Conservation (phyloP, 2,113 vertebrate species). For the Tachuris rubrigastra region DNA sequence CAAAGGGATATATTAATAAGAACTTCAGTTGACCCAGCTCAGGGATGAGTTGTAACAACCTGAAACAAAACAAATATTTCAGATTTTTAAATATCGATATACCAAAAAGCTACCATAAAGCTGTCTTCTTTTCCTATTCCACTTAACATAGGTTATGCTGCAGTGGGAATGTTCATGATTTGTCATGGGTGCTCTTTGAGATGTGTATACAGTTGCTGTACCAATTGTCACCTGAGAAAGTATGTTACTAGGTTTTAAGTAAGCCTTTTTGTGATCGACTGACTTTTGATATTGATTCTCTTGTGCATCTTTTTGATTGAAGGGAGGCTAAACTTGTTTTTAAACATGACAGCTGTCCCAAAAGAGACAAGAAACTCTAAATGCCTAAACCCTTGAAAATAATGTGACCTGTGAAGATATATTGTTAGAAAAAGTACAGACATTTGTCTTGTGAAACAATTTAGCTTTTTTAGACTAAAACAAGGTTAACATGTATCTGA, state of each 20-base stretch:
- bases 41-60: background rate
- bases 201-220: background rate
- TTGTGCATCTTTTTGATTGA: background rate
- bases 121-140: background rate
- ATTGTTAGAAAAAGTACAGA: background rate
- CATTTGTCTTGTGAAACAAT: constrained; percentile 49
- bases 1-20: background rate
- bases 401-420: background rate
- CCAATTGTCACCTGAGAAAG: background rate
- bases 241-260: background rate
- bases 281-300: constrained; percentile 2
- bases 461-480: constrained; percentile 34
- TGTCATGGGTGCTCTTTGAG: background rate
- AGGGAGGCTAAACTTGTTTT: constrained; percentile 31
- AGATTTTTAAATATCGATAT: background rate
- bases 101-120: background rate
- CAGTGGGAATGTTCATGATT: background rate
- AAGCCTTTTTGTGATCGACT: background rate
- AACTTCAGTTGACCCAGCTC: background rate
- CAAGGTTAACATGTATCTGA: background rate
- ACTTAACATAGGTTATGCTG: background rate
- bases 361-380: constrained; percentile 37
- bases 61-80: background rate
- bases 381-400: constrained; percentile 43
- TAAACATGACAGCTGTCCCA: constrained; percentile 39